Evolutionary conservation across 2,113 vertebrate species (phyloP).

Genomic region (Myotis davidii): DNA sequence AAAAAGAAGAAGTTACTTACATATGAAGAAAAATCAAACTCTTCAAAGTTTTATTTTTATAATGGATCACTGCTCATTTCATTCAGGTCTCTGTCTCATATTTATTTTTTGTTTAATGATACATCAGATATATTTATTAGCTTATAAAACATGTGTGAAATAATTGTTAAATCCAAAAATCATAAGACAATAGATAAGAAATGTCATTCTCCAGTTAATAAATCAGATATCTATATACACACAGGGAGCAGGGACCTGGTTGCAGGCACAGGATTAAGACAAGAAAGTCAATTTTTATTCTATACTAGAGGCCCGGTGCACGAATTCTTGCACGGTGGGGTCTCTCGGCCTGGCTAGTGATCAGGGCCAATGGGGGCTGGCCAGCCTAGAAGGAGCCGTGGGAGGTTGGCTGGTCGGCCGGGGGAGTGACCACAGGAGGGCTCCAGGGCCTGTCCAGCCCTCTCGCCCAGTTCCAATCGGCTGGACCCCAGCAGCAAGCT

Average conservation of each 20-base stretch:
- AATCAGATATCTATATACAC: background rate
- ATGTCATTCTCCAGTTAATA: background rate
- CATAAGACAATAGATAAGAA: background rate
- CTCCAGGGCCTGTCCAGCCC: too few species aligned
- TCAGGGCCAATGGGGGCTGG: too few species aligned
- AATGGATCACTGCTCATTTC: background rate
- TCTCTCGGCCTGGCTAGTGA: too few species aligned
- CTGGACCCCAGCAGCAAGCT: too few species aligned
- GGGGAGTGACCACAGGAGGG: too few species aligned
- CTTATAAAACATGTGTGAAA: background rate
- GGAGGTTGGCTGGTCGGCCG: too few species aligned
- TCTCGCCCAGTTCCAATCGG: too few species aligned
- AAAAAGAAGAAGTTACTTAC: background rate
- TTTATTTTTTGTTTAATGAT: background rate
- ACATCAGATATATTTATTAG: background rate
- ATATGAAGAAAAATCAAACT: background rate
- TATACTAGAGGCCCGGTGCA: too few species aligned
- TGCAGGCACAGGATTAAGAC: background rate
- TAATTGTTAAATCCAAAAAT: background rate
- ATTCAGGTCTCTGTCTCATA: background rate
- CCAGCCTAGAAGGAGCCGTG: too few species aligned
- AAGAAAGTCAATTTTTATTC: background rate
- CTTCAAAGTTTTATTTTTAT: background rate
- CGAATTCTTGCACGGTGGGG: too few species aligned
- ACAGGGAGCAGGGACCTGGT: background rate